phyloP scores from a whole-genome alignment of 2,113 vertebrate species.

The Carettochelys insculpta region DNA sequence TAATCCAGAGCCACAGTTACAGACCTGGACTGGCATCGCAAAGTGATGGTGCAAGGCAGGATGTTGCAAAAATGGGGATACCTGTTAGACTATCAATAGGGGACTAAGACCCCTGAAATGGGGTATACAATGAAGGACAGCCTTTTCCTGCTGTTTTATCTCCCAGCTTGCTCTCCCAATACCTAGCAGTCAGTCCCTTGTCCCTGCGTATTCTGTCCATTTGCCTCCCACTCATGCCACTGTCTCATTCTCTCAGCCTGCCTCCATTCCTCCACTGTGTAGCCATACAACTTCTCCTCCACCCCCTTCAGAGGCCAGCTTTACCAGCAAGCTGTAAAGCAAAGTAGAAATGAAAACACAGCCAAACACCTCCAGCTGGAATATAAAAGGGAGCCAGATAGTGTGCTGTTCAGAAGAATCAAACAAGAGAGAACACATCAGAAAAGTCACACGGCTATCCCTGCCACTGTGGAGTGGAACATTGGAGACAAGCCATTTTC shows the following conservation, averaged over 20 bases:
- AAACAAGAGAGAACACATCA: background rate
- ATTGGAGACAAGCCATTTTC: background rate
- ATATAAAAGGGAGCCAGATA: background rate
- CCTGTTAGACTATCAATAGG: background rate
- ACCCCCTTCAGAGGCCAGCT: background rate
- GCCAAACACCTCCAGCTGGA: background rate
- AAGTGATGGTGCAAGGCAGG: background rate
- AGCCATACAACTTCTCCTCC: background rate
- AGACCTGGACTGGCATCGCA: background rate
- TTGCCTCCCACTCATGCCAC: background rate
- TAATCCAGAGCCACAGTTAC: background rate
- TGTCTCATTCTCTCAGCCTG: background rate
- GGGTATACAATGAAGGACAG: background rate
- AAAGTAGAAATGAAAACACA: background rate
- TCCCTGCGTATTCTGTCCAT: background rate
- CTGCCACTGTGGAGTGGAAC: background rate
- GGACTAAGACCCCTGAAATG: background rate
- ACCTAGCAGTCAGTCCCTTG: background rate
- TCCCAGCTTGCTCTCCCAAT: background rate
- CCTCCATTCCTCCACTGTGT: accelerated
- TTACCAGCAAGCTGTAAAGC: background rate
- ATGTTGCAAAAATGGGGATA: background rate
- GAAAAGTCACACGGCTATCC: background rate
- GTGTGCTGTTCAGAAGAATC: accelerated
- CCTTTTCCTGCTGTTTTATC: background rate